A percentile compares a stretch with the other conserved stretches of the same genome.
Evolutionary conservation across 2,113 vertebrate species (phyloP).

Genomic region (Prionailurus bengalensis): DNA sequence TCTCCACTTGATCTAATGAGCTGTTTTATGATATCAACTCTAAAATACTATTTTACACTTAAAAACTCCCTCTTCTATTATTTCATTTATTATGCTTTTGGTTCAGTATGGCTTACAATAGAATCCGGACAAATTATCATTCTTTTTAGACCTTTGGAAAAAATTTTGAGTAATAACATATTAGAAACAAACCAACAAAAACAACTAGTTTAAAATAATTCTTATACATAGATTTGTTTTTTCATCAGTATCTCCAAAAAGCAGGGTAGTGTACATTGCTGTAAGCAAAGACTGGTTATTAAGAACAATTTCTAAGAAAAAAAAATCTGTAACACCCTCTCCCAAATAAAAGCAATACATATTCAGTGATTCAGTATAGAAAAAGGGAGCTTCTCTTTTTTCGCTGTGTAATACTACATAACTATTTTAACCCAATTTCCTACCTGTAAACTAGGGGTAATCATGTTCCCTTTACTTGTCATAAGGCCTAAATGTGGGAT

Average conservation of each 20-base stretch:
- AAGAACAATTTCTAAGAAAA: neutral
- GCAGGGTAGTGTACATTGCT: neutral
- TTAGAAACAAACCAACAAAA: neutral
- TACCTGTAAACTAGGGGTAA: neutral
- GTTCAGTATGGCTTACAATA: neutral
- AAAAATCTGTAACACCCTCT: neutral
- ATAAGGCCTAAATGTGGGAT: neutral
- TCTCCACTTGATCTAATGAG: neutral
- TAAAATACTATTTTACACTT: constrained; percentile 27
- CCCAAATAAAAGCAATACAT: neutral
- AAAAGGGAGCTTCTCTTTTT: neutral
- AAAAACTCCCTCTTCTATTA: neutral
- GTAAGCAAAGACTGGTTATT: neutral
- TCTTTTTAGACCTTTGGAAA: neutral
- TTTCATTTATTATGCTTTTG: neutral
- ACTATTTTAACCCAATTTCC: neutral
- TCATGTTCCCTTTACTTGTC: neutral
- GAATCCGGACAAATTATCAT: neutral
- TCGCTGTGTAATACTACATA: neutral
- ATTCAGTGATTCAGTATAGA: neutral
- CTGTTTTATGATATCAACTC: neutral
- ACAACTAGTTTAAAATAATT: neutral
- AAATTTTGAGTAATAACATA: neutral
- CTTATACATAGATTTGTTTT: neutral
- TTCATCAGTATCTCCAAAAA: neutral